phyloP scores from a whole-genome alignment of 2,888 invertebrate genomes.

The Coremacera marginata region DNA sequence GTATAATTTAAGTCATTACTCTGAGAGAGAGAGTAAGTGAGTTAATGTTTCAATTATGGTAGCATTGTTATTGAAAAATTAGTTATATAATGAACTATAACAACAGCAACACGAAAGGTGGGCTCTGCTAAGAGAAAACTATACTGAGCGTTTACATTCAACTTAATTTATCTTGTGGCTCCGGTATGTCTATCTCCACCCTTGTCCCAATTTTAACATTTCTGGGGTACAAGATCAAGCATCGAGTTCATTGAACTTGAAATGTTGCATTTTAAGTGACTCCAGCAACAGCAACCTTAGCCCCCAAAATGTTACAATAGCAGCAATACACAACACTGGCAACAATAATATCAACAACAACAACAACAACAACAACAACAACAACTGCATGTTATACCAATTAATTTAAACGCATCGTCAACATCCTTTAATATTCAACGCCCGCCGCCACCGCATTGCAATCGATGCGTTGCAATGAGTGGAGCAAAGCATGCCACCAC shows the following conservation, averaged over 20 bases:
- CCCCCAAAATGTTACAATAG: background rate
- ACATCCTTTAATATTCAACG: background rate
- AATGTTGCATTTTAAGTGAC: constrained; percentile 24
- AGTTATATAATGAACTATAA: too few relatives aligned
- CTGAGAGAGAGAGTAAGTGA: too few relatives aligned
- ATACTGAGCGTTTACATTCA: too few relatives aligned
- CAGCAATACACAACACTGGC: background rate
- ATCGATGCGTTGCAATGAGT: background rate
- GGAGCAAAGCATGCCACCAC: background rate
- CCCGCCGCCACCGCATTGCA: background rate
- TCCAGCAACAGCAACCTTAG: constrained; percentile 2
- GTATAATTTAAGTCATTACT: too few relatives aligned
- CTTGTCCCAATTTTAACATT: background rate
- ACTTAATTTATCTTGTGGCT: too few relatives aligned
- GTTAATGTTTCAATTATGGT: too few relatives aligned
- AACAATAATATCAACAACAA: background rate
- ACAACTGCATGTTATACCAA: constrained; percentile 16
- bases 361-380: background rate
- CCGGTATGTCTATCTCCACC: too few relatives aligned
- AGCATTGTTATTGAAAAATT: too few relatives aligned
- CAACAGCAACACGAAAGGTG: background rate
- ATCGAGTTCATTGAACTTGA: constrained; percentile 27
- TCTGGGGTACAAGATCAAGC: background rate
- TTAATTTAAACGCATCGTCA: constrained; percentile 37
- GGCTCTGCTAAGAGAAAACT: too few relatives aligned